Evolutionary conservation across 1,140 invertebrate genomes (phyloP).

Genomic region (Monochamus saltuarius): DNA sequence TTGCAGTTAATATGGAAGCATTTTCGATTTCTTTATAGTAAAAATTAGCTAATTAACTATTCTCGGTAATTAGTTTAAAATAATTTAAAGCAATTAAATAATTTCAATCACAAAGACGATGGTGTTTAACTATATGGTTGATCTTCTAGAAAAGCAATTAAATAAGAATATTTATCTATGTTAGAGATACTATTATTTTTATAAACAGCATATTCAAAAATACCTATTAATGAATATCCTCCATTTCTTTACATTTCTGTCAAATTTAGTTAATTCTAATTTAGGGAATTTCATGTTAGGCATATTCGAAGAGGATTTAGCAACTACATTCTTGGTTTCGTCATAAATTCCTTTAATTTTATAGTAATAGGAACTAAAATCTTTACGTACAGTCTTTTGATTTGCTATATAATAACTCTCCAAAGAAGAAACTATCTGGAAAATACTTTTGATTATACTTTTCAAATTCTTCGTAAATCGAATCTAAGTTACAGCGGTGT

Average conservation of each 20-base stretch:
- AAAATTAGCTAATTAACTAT: slow-evolving; percentile 18
- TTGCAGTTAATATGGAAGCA: not conserved
- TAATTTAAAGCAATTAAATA: slow-evolving; percentile 21
- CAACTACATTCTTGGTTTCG: not conserved
- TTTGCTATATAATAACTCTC: not conserved
- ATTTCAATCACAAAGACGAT: slow-evolving; percentile 16
- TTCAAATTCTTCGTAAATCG: not conserved
- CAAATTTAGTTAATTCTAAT: slow-evolving; percentile 23
- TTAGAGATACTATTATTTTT: slow-evolving; percentile 1
- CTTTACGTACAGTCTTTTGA: not conserved
- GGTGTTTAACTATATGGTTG: slow-evolving; percentile 1
- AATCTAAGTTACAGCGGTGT: too few species aligned
- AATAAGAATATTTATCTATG: too few species aligned
- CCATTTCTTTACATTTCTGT: slow-evolving; percentile 20
- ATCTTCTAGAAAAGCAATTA: slow-evolving; percentile 13
- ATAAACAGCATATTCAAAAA: slow-evolving; percentile 19
- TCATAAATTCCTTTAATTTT: not conserved
- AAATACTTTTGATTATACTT: not conserved
- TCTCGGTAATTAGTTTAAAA: slow-evolving; percentile 12
- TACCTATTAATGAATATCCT: slow-evolving; percentile 19
- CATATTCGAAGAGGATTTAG: not conserved
- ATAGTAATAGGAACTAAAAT: not conserved
- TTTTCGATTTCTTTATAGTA: too few species aligned
- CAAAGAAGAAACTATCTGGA: not conserved
- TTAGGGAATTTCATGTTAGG: slow-evolving; percentile 17